Percentiles rank a stretch among this genome's conserved stretches.
Evolutionary conservation across 2,797 vertebrate species (phyloP).

Genomic region (Margarornis squamiger): DNA sequence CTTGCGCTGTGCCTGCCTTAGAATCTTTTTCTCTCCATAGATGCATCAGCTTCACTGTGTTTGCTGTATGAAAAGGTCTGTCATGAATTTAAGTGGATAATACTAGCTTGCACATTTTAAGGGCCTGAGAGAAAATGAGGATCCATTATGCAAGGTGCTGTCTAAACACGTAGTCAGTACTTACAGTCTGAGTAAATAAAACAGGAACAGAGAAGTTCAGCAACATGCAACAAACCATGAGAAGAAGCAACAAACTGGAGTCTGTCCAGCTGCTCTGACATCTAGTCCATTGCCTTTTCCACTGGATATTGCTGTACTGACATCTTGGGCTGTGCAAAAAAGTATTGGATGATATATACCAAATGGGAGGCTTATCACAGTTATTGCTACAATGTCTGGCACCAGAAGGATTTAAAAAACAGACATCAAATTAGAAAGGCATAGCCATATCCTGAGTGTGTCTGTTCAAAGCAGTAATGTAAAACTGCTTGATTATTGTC

Average conservation of each 20-base stretch:
- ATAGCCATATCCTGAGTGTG: not conserved
- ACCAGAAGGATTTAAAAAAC: constrained; percentile 15
- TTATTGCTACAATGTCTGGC: not conserved
- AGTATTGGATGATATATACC: not conserved
- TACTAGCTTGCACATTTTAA: not conserved
- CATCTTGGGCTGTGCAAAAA: not conserved
- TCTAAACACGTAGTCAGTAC: not conserved
- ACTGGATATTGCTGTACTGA: not conserved
- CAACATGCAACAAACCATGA: accelerated
- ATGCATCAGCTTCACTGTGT: not conserved
- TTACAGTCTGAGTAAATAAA: not conserved
- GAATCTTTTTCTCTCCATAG: not conserved
- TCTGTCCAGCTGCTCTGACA: not conserved
- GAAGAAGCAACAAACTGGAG: not conserved
- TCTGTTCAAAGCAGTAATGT: not conserved
- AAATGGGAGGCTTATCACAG: not conserved
- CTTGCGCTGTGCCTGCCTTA: not conserved
- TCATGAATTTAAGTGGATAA: not conserved
- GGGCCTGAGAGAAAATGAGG: not conserved
- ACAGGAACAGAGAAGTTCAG: not conserved
- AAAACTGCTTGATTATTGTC: constrained; percentile 1
- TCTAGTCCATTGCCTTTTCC: not conserved
- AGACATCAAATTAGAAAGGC: not conserved
- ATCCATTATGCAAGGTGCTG: not conserved
- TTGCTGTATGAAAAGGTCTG: not conserved